These are phyloP conservation scores for Chamaea fasciata DNA, from an alignment of 2,113 vertebrate species.

Conservation along the genomic window DNA sequence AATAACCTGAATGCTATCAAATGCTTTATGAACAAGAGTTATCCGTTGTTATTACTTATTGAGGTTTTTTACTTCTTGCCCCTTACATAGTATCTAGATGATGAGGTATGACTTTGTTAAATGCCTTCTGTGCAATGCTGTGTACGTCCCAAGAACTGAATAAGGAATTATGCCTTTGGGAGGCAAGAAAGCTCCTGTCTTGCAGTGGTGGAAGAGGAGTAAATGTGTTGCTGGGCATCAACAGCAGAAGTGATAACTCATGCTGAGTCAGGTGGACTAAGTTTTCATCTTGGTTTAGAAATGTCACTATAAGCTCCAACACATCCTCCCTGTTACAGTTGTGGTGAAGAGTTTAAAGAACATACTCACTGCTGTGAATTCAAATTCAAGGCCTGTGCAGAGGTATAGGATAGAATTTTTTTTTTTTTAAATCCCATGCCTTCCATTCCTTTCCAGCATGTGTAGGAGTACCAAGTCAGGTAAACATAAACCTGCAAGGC, in stretches of 20 bases:
- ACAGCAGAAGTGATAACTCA: not conserved
- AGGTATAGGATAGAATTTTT: not conserved
- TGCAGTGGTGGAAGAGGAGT: not conserved
- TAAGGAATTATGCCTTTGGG: not conserved
- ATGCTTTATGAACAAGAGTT: not conserved
- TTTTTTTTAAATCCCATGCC: not conserved
- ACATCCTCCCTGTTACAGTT: not conserved
- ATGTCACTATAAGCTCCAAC: not conserved
- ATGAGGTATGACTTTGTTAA: not conserved
- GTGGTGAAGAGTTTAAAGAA: not conserved
- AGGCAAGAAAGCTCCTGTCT: not conserved
- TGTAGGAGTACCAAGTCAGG: not conserved
- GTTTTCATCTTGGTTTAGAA: not conserved
- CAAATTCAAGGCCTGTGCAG: not conserved
- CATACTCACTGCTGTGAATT: not conserved
- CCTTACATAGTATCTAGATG: not conserved
- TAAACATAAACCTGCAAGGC: not conserved
- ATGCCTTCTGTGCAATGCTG: not conserved
- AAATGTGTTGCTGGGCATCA: not conserved
- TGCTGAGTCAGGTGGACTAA: not conserved
- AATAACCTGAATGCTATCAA: not conserved
- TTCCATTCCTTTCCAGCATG: not conserved
- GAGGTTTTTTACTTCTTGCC: not conserved
- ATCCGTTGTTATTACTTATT: not conserved
- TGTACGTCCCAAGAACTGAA: not conserved